Percentiles rank a stretch among this genome's conserved stretches.
These are phyloP conservation scores for Listronotus bonariensis DNA, from an alignment of 1,140 invertebrate species.

Conservation along the genomic window DNA sequence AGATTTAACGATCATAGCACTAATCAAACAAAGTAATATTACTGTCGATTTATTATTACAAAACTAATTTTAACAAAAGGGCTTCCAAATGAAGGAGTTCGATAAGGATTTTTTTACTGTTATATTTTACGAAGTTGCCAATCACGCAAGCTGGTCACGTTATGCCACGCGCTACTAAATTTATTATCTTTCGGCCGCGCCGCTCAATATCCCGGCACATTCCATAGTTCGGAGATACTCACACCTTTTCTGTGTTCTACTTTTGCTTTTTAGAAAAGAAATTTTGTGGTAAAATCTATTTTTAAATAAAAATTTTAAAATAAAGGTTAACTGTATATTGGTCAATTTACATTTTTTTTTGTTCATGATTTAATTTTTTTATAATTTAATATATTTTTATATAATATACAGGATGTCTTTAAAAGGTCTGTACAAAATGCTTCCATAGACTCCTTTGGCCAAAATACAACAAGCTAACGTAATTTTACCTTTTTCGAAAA, in stretches of 20 bases:
- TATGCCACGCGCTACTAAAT: slow-evolving; percentile 34
- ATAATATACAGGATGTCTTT: too few relatives aligned
- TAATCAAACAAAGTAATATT: slow-evolving; percentile 8
- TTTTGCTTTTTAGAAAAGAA: slow-evolving; percentile 2
- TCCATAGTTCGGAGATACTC: slow-evolving; percentile 8
- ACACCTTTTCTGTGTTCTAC: slow-evolving; percentile 13
- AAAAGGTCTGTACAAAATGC: too few relatives aligned
- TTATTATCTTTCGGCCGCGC: slow-evolving; percentile 29
- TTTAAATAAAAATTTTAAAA: too few relatives aligned
- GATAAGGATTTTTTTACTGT: slow-evolving; percentile 37
- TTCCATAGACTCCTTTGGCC: too few relatives aligned
- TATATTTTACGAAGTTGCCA: slow-evolving; percentile 34
- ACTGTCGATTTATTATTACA: slow-evolving; percentile 17
- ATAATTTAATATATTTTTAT: too few relatives aligned
- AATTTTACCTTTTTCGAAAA: too few relatives aligned
- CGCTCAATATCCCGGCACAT: slow-evolving; percentile 27
- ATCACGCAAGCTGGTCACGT: slow-evolving; percentile 36
- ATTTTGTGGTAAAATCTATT: neutral
- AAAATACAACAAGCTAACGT: too few relatives aligned
- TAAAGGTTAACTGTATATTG: too few relatives aligned
- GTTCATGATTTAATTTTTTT: too few relatives aligned
- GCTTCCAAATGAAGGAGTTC: slow-evolving; percentile 28
- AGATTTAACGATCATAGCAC: neutral
- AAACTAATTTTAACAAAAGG: slow-evolving; percentile 19
- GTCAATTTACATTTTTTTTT: too few relatives aligned